Conservation (phyloP, 2,113 vertebrate species). For the Cynopterus brachyotis region DNA sequence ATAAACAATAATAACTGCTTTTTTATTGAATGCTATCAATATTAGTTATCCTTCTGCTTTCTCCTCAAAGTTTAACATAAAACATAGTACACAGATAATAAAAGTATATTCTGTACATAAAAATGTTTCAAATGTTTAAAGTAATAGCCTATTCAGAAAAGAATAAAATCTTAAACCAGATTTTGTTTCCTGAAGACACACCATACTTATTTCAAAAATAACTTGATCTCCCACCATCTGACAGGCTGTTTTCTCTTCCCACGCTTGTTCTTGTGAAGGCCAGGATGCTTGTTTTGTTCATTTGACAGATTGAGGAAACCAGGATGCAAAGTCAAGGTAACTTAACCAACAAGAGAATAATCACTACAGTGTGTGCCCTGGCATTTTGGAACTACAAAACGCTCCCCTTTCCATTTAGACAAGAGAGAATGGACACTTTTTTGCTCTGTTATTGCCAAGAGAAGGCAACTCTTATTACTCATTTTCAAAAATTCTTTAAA, state of each 20-base stretch:
- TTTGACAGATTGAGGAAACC: not conserved
- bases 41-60: not conserved
- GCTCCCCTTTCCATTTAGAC: not conserved
- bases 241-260: not conserved
- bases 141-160: not conserved
- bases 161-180: not conserved
- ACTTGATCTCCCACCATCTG: not conserved
- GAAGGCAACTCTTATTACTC: not conserved
- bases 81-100: not conserved
- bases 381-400: not conserved
- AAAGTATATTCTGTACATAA: not conserved
- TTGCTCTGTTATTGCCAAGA: not conserved
- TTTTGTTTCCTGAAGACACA: not conserved
- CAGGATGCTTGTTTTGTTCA: not conserved
- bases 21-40: not conserved
- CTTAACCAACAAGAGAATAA: not conserved
- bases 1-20: not conserved
- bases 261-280: not conserved
- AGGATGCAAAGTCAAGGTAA: not conserved
- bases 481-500: not conserved
- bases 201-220: slow-evolving; percentile 30
- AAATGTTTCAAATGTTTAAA: not conserved
- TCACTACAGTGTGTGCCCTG: no score
- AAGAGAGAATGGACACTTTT: not conserved
- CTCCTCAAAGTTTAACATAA: not conserved